Evolutionary conservation across 92 coral and sea anemone genomes (phyloP).

Genomic region (Epizoanthus rinbou): DNA sequence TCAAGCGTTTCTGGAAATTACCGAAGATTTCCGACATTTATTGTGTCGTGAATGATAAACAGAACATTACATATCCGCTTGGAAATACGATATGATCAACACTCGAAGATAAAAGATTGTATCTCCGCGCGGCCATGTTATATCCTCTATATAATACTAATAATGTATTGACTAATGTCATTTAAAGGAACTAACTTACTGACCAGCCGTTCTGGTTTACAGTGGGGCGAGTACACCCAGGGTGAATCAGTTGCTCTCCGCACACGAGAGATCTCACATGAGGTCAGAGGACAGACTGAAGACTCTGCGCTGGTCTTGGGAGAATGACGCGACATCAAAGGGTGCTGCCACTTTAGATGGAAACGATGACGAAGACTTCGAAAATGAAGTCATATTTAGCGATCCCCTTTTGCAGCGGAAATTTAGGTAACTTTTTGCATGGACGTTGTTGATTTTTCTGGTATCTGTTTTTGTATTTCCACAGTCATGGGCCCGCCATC

Average conservation of each 20-base stretch:
- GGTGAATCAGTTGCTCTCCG: conserved; percentile 59
- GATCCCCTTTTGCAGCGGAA: conserved; percentile 77
- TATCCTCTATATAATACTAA: no score
- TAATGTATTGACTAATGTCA: not conserved
- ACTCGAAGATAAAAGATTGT: no score
- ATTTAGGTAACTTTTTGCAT: conserved; percentile 61
- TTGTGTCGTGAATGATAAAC: no score
- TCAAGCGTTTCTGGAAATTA: no score
- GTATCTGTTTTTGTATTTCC: no score
- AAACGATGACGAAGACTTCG: conserved; percentile 67
- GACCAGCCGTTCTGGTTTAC: not conserved
- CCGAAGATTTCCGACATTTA: no score
- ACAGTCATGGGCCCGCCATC: no score
- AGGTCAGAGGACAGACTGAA: conserved; percentile 88
- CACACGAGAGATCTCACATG: conserved; percentile 92
- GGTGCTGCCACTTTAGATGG: conserved; percentile 73
- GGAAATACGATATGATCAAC: no score
- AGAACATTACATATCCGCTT: no score
- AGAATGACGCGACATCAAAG: conserved; percentile 83
- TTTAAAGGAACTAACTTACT: not conserved
- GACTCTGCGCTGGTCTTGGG: conserved; percentile 89
- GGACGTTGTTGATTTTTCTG: not conserved
- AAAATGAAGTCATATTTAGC: conserved; percentile 75
- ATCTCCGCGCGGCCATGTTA: no score
- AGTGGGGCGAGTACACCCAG: not conserved